phyloP scores from a whole-genome alignment of 2,797 vertebrate species.

The Scolopax rusticola region DNA sequence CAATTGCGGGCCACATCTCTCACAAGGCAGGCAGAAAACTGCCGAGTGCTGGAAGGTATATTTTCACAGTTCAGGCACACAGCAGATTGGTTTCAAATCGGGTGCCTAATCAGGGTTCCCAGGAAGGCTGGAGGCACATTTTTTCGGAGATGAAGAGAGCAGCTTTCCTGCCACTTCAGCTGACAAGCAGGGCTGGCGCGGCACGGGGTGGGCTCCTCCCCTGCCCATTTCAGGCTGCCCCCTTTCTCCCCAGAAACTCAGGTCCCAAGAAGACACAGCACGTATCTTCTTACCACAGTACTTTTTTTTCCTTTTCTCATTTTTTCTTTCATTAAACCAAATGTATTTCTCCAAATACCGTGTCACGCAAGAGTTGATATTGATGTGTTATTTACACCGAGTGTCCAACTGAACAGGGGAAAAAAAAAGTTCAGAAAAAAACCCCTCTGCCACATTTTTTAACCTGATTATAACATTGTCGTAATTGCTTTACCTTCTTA shows the following conservation, averaged over 20 bases:
- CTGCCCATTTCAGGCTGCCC: background rate
- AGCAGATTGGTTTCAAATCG: constrained; percentile 65
- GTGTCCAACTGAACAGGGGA: background rate
- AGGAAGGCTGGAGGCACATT: constrained; percentile 39
- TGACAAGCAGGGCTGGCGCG: accelerated
- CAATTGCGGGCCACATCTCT: constrained; percentile 42
- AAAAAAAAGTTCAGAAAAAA: background rate
- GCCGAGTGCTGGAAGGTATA: background rate
- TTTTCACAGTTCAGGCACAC: constrained; percentile 43
- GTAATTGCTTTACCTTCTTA: background rate
- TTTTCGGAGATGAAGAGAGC: constrained; percentile 44
- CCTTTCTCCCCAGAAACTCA: background rate
- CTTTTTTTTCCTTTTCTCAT: background rate
- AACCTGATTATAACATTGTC: background rate
- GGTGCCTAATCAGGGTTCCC: constrained; percentile 44
- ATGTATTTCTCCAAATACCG: background rate
- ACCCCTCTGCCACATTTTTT: background rate
- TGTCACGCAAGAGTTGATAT: background rate
- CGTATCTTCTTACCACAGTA: background rate
- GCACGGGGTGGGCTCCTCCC: background rate
- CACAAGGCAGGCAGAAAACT: constrained; percentile 16
- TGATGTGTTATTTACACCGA: background rate
- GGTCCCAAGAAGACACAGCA: background rate
- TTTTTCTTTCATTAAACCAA: background rate
- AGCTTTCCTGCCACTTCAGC: constrained; percentile 8